Percentiles rank a stretch among this genome's conserved stretches.
phyloP scores from a whole-genome alignment of 2,888 invertebrate genomes.

The Acronicta aceris region DNA sequence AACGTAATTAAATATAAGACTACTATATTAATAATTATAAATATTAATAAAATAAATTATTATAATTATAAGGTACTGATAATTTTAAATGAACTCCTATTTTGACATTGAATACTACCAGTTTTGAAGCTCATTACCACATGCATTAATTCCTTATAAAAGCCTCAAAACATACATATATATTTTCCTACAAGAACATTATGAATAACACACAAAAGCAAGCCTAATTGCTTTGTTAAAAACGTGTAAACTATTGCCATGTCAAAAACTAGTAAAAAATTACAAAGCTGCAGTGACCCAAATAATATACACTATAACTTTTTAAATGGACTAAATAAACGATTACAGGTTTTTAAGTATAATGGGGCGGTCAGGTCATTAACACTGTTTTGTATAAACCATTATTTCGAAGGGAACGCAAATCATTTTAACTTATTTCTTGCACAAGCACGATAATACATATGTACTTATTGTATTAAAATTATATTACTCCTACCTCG shows the following conservation, averaged over 20 bases:
- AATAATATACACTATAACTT: slow-evolving; percentile 31
- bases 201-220: not conserved
- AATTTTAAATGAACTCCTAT: too few relatives aligned
- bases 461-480: too few relatives aligned
- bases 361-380: slow-evolving; percentile 16
- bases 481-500: too few relatives aligned
- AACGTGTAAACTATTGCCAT: slow-evolving; percentile 3
- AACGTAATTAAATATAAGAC: too few relatives aligned
- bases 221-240: not conserved
- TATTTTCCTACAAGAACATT: not conserved
- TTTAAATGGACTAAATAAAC: slow-evolving; percentile 37
- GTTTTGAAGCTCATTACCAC: too few relatives aligned
- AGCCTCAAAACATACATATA: not conserved
- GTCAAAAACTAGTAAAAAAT: slow-evolving; percentile 5
- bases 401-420: not conserved
- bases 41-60: too few relatives aligned
- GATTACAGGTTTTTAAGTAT: slow-evolving; percentile 24
- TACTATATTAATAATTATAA: too few relatives aligned
- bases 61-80: too few relatives aligned
- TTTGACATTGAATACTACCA: too few relatives aligned
- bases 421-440: not conserved
- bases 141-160: too few relatives aligned
- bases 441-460: too few relatives aligned
- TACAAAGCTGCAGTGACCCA: slow-evolving; percentile 50
- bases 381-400: slow-evolving; percentile 6